Evolutionary conservation across 2,797 vertebrate species (phyloP).

Genomic region (Poeciliopsis paucimaculata): DNA sequence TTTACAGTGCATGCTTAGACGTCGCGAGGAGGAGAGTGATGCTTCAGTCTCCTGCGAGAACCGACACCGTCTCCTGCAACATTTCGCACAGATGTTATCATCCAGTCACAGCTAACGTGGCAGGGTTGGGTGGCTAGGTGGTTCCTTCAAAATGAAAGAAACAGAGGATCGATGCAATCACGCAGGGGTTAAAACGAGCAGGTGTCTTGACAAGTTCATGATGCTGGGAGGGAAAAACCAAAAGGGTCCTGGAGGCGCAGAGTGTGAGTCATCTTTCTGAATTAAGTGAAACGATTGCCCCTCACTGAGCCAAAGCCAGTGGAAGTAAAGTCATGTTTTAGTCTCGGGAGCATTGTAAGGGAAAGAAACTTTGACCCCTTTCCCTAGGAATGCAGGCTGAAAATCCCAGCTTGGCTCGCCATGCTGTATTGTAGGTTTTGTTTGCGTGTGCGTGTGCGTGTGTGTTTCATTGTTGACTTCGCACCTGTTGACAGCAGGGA

Average conservation of each 20-base stretch:
- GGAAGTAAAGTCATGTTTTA: slow-evolving; percentile 41
- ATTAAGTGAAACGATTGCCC: slow-evolving; percentile 7
- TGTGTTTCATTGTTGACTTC: background rate
- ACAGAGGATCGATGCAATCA: slow-evolving; percentile 8
- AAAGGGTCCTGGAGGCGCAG: slow-evolving; percentile 34
- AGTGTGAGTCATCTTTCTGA: slow-evolving; percentile 34
- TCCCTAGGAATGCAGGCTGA: slow-evolving; percentile 51
- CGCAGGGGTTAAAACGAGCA: slow-evolving; percentile 19
- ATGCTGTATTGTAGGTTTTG: slow-evolving; percentile 6
- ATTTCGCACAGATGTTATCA: slow-evolving; percentile 47
- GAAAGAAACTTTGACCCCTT: slow-evolving; percentile 32
- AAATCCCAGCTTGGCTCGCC: slow-evolving; percentile 41
- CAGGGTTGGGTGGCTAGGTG: slow-evolving; percentile 17
- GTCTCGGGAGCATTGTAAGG: slow-evolving; percentile 25
- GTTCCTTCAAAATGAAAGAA: slow-evolving; percentile 25
- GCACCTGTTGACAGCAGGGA: slow-evolving; percentile 61
- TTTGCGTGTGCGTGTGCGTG: background rate
- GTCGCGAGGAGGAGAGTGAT: slow-evolving; percentile 21
- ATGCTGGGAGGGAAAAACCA: slow-evolving; percentile 17
- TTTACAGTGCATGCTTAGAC: slow-evolving; percentile 17
- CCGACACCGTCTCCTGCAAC: slow-evolving; percentile 26
- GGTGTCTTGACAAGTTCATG: slow-evolving; percentile 28
- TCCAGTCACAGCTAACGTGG: slow-evolving; percentile 46
- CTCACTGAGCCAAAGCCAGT: slow-evolving; percentile 18
- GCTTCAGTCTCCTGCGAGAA: slow-evolving; percentile 15